phyloP scores from a whole-genome alignment of 1,140 invertebrate genomes.

The Aphis craccivora region DNA sequence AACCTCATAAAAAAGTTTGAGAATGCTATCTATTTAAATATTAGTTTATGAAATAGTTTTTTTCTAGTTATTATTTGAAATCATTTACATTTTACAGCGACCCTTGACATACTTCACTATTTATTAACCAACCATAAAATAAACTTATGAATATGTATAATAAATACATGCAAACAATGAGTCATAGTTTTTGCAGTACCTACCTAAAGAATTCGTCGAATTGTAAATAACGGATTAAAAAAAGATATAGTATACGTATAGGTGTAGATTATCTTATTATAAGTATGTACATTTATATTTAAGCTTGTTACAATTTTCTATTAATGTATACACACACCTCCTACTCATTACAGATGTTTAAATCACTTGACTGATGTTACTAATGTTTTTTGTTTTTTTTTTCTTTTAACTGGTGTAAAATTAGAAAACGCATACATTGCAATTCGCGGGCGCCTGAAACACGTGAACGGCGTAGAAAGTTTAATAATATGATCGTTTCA shows the following conservation, averaged over 20 bases:
- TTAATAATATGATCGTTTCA: not conserved
- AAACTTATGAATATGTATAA: not conserved
- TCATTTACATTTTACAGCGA: not conserved
- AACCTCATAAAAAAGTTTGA: not conserved
- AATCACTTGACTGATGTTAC: not conserved
- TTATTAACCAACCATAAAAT: not conserved
- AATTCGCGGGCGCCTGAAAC: not conserved
- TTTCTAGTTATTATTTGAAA: not conserved
- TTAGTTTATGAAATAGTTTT: not conserved
- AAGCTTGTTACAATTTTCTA: not conserved
- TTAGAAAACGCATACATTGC: not conserved
- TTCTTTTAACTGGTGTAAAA: not conserved
- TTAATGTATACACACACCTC: conserved; percentile 1
- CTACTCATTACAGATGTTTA: conserved; percentile 10
- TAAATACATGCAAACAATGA: not conserved
- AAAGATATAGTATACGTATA: not conserved
- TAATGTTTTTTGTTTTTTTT: not conserved
- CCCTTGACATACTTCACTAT: not conserved
- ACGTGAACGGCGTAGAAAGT: not conserved
- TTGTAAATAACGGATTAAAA: not conserved
- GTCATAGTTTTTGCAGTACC: not conserved
- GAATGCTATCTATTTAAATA: not conserved
- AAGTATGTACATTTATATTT: not conserved
- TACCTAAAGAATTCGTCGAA: not conserved
- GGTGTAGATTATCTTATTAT: not conserved